Evolutionary conservation across 2,113 vertebrate genomes (phyloP).

Genomic region (Eidolon helvum): DNA sequence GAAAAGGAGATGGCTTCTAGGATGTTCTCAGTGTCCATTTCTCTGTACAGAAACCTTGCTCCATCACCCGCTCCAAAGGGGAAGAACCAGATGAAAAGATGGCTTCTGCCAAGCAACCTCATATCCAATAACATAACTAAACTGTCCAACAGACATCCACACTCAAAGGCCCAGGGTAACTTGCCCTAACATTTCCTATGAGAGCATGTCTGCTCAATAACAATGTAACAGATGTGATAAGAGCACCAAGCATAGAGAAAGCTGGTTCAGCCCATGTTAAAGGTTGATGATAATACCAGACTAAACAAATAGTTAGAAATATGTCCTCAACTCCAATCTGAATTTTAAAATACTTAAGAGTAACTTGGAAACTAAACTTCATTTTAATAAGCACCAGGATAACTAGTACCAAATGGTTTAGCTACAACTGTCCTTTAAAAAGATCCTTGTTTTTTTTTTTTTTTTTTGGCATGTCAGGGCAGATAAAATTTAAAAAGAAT

Average conservation of each 20-base stretch:
- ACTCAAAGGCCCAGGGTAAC: not conserved
- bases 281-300: slow-evolving; percentile 60
- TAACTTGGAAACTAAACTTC: slow-evolving; percentile 39
- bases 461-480: not conserved
- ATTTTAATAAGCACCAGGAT: slow-evolving; percentile 49
- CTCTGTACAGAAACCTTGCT: not conserved
- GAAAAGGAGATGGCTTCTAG: not conserved
- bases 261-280: not conserved
- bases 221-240: slow-evolving; percentile 42
- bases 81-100: not conserved
- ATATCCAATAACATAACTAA: slow-evolving; percentile 36
- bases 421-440: not conserved
- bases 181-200: slow-evolving; percentile 13
- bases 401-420: slow-evolving; percentile 39
- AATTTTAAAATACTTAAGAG: slow-evolving; percentile 53
- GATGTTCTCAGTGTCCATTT: not conserved
- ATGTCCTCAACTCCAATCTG: slow-evolving; percentile 55
- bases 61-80: not conserved
- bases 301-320: slow-evolving; percentile 62
- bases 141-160: slow-evolving; percentile 42
- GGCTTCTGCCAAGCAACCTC: not conserved
- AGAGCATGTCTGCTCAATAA: slow-evolving; percentile 61
- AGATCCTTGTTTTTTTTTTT: not conserved
- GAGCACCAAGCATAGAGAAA: slow-evolving; percentile 34
- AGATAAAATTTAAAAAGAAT: slow-evolving; percentile 3